These are phyloP conservation scores for Actenoides hombroni DNA, from an alignment of 2,113 vertebrate species.

Conservation along the genomic window DNA sequence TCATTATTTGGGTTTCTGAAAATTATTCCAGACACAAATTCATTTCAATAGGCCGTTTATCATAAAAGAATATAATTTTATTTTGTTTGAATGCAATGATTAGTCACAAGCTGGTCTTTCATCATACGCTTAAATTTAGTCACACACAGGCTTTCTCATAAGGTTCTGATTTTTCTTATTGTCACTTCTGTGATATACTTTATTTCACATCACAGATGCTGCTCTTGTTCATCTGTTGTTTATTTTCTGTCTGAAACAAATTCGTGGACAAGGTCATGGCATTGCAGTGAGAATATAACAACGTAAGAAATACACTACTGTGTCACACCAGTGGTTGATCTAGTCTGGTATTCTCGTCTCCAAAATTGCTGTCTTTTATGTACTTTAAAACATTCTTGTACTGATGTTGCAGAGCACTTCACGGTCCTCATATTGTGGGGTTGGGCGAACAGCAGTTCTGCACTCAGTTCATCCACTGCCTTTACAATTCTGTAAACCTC, in stretches of 20 bases:
- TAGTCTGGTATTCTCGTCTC: not conserved
- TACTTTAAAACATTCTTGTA: not conserved
- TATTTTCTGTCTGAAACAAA: slow-evolving; percentile 28
- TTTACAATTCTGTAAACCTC: not conserved
- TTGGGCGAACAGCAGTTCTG: not conserved
- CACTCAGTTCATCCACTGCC: not conserved
- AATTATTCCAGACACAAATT: not conserved
- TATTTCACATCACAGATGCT: not conserved
- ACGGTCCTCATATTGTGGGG: not conserved
- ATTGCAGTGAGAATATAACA: not conserved
- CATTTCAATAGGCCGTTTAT: slow-evolving; percentile 9
- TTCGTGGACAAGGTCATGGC: not conserved
- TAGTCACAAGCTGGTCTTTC: slow-evolving; percentile 35
- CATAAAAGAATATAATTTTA: not conserved
- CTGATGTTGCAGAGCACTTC: not conserved
- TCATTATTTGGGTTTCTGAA: not conserved
- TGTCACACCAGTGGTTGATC: not conserved
- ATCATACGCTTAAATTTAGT: slow-evolving; percentile 42
- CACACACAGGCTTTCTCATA: slow-evolving; percentile 20
- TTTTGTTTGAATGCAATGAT: not conserved
- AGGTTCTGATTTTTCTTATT: slow-evolving; percentile 48
- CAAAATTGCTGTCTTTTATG: not conserved
- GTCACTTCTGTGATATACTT: slow-evolving; percentile 43
- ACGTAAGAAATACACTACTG: not conserved
- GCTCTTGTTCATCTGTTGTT: slow-evolving; percentile 31